Evolutionary conservation across 2,888 invertebrate species (phyloP).

Genomic region (Agrotis clavis): DNA sequence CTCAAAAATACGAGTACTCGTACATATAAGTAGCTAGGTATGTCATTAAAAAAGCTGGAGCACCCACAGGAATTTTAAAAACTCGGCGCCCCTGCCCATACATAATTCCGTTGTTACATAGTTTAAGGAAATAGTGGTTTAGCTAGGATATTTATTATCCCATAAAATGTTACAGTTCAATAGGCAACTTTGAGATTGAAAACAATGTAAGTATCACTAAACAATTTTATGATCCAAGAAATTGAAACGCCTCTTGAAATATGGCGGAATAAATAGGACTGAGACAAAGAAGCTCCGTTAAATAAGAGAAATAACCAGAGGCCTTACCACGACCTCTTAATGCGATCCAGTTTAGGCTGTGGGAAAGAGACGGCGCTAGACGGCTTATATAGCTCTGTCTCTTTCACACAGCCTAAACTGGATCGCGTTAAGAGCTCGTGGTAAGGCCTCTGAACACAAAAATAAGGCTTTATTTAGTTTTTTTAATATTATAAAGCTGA

Average conservation of each 20-base stretch:
- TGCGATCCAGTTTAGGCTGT: too few relatives aligned
- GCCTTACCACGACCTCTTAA: too few relatives aligned
- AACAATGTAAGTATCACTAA: constrained; percentile 37
- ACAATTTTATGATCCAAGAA: constrained; percentile 53
- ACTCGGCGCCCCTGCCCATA: not conserved
- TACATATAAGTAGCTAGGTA: too few relatives aligned
- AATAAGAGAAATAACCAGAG: not conserved
- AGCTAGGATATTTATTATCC: constrained; percentile 27
- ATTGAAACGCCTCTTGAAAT: constrained; percentile 33
- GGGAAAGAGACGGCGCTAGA: too few relatives aligned
- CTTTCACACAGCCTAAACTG: too few relatives aligned
- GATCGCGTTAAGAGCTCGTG: too few relatives aligned
- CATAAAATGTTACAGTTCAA: constrained; percentile 39
- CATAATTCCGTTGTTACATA: constrained; percentile 1
- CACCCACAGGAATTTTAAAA: too few relatives aligned
- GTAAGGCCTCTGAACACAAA: too few relatives aligned
- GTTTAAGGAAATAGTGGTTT: constrained; percentile 25
- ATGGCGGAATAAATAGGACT: constrained; percentile 9
- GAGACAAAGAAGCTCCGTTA: not conserved
- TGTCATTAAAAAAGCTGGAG: too few relatives aligned
- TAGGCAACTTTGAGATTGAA: constrained; percentile 32
- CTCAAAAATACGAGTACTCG: too few relatives aligned
- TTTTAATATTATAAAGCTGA: too few relatives aligned
- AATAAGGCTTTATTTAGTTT: not conserved
- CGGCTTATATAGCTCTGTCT: too few relatives aligned